Conservation (phyloP, 1,140 invertebrate species). For the Venturia canescens region DNA sequence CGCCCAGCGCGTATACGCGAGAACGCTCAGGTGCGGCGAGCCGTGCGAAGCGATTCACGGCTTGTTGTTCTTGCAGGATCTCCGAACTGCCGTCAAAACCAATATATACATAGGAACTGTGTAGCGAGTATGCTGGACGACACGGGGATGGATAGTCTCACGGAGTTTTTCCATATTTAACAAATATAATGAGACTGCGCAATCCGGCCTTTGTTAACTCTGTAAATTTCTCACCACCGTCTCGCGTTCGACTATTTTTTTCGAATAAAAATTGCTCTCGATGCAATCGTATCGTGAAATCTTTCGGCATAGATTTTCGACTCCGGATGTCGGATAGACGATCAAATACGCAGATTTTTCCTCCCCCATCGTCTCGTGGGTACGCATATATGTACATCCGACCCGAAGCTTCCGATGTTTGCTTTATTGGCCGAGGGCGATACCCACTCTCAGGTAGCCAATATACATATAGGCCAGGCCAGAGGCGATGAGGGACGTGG, state of each 20-base stretch:
- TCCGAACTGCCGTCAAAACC: constrained; percentile 18
- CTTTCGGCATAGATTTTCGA: neutral
- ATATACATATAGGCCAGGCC: neutral
- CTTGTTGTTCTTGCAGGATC: neutral
- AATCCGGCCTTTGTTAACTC: neutral
- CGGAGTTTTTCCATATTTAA: constrained; percentile 12
- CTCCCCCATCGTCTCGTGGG: too few species aligned
- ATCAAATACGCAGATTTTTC: too few species aligned
- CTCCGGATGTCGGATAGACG: too few species aligned
- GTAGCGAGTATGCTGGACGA: neutral
- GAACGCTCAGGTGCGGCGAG: neutral
- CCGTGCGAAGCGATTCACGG: constrained; percentile 2
- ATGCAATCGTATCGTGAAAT: too few species aligned
- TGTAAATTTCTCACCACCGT: neutral
- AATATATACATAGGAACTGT: constrained; percentile 5
- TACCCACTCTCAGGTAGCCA: constrained; percentile 1
- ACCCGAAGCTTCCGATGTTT: neutral
- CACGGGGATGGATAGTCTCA: neutral
- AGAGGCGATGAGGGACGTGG: neutral
- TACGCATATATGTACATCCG: neutral
- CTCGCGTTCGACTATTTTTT: neutral
- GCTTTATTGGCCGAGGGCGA: neutral
- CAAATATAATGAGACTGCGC: constrained; percentile 27
- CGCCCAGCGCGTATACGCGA: neutral
- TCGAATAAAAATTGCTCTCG: neutral